Conservation (phyloP, 2,113 vertebrate genomes). For the Myotis davidii region DNA sequence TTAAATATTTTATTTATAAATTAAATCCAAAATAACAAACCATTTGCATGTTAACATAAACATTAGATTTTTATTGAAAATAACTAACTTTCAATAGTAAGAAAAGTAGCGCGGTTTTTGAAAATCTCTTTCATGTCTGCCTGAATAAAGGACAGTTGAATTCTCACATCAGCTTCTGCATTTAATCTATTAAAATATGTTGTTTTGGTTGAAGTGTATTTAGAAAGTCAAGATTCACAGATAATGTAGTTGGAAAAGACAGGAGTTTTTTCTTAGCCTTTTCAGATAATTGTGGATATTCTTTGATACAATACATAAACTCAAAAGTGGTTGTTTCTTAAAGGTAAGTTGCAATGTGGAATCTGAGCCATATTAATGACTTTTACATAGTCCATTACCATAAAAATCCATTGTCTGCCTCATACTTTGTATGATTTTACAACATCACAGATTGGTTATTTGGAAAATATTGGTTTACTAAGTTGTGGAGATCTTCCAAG, state of each 20-base stretch:
- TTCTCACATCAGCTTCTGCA: neutral
- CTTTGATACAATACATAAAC: neutral
- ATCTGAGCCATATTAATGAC: neutral
- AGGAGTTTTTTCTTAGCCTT: neutral
- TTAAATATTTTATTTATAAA: neutral
- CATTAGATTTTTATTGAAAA: neutral
- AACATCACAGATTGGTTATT: neutral
- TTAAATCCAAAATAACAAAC: neutral
- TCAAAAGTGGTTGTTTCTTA: neutral
- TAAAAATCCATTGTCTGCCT: neutral
- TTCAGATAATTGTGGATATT: constrained; percentile 1
- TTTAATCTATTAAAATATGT: neutral
- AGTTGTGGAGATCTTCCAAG: neutral
- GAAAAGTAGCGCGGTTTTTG: neutral
- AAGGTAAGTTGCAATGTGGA: neutral
- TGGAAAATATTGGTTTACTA: neutral
- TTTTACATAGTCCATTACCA: neutral
- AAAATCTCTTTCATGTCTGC: neutral
- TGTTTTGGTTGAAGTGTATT: neutral
- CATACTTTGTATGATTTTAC: neutral
- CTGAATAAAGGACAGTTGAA: neutral
- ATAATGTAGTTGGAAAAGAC: neutral
- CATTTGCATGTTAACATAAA: neutral
- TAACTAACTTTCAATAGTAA: neutral
- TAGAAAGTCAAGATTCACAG: neutral